phyloP scores from a whole-genome alignment of 1,140 invertebrate species.

The Alviniconcha marisindica region DNA sequence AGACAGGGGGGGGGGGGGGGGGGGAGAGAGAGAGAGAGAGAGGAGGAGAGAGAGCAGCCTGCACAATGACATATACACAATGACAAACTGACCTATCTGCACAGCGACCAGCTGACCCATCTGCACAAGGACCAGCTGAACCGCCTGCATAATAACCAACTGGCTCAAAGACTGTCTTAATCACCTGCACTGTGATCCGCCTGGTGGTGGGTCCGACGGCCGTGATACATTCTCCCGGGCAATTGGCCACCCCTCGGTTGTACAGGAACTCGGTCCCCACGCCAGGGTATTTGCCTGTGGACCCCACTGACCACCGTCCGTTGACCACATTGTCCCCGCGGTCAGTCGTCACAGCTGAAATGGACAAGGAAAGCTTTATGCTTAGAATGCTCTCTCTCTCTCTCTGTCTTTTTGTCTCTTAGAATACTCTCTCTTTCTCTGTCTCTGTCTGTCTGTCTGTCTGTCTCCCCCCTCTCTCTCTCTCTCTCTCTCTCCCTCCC shows the following conservation, averaged over 20 bases:
- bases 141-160: neutral
- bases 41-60: too few species aligned
- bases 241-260: conserved; percentile 46
- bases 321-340: conserved; percentile 43
- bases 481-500: too few species aligned
- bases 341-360: conserved; percentile 46
- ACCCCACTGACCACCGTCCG: conserved; percentile 41
- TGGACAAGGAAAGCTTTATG: too few species aligned
- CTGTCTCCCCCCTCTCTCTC: too few species aligned
- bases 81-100: neutral
- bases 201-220: conserved; percentile 60
- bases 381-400: too few species aligned
- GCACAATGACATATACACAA: neutral
- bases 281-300: conserved; percentile 38
- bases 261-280: conserved; percentile 63
- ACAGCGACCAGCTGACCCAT: neutral
- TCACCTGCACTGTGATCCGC: conserved; percentile 62
- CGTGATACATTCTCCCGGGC: conserved; percentile 64
- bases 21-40: too few species aligned
- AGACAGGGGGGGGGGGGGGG: too few species aligned
- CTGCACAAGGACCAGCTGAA: neutral
- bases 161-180: neutral
- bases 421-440: too few species aligned
- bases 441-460: too few species aligned
- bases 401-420: too few species aligned